Evolutionary conservation across 2,888 invertebrate species (phyloP).

Genomic region (Athalia circularis): DNA sequence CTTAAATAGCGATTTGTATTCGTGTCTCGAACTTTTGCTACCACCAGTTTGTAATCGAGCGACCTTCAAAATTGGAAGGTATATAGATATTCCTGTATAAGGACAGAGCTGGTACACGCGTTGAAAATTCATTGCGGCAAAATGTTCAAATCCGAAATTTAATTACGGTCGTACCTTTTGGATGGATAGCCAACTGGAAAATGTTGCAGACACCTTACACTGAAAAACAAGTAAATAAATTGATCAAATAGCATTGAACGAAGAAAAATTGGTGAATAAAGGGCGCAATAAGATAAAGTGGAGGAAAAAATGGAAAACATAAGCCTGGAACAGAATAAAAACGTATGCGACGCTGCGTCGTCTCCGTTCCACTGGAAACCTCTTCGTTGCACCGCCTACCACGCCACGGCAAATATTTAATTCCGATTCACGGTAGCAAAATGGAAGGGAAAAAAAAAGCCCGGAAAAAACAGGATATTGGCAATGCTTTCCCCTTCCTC

Average conservation of each 20-base stretch:
- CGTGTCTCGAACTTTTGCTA: conserved; percentile 35
- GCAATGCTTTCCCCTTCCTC: conserved; percentile 37
- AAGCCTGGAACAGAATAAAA: background rate
- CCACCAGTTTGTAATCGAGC: conserved; percentile 31
- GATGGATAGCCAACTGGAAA: no score
- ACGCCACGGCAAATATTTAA: conserved; percentile 67
- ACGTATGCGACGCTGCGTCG: conserved; percentile 3
- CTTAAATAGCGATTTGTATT: conserved; percentile 44
- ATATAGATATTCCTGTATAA: background rate
- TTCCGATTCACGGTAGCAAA: conserved; percentile 61
- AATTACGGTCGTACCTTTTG: background rate
- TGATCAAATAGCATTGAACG: background rate
- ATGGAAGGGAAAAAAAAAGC: background rate
- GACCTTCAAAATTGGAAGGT: conserved; percentile 26
- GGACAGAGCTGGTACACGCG: conserved; percentile 2
- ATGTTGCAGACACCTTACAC: no score
- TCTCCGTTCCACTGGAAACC: conserved; percentile 29
- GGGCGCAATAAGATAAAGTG: background rate
- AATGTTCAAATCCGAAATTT: conserved; percentile 9
- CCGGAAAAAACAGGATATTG: conserved; percentile 37
- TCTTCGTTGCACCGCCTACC: conserved; percentile 40
- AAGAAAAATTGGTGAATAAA: background rate
- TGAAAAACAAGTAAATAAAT: background rate
- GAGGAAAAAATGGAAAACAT: conserved; percentile 1
- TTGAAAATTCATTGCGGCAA: conserved; percentile 22